Evolutionary conservation across 1,140 invertebrate species (phyloP), one percentile per base, ranked within the genome.

Genomic region (Nylanderia fulva): DNA sequence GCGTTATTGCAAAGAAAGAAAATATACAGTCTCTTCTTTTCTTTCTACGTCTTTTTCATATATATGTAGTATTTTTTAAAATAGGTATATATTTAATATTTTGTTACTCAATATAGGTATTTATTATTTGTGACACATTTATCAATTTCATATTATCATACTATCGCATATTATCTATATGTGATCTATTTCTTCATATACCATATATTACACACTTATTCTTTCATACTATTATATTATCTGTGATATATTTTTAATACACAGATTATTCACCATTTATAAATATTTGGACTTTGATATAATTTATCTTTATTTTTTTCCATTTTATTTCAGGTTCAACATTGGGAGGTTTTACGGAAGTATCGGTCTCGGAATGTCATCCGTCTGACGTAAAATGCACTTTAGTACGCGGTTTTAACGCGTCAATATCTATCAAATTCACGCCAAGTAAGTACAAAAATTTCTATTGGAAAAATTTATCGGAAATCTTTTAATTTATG

Each of bases 321-420:
- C 15, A 29, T 71, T 83, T 63, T 58, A 52, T 91, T 94, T 61
- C 91, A 96, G 96, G 96, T 54, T 97, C 96, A 11, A 95, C 94
- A 83, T 90, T 95, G 72, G 96, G 96, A 0, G 95, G 93, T 29
- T 95, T 96, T 36, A 93, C 95, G 3, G 93, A 92, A 66, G 94
- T 97, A 3, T 92, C 91, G 0, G 93, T 97, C 54, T 95, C 95
- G 36, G 95, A 95, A 52, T 97, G 96, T 87, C 93, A 94, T 13
- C 93, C 94, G n/a, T 92, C 93, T 18, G 94, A 95, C 54, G 92
- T 92, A 75, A 94, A 95, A 87, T 97, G 87, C 11, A 9, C 18
- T 21, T 94, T 97, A 45, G 95, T 95, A 86, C 94, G 96, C 72
- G 95, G 96, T 85, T 95, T 95, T 15, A 96, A 97, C 83, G 96